Conservation (phyloP, 2,888 invertebrate species). For the Cataglyphis cursor region DNA sequence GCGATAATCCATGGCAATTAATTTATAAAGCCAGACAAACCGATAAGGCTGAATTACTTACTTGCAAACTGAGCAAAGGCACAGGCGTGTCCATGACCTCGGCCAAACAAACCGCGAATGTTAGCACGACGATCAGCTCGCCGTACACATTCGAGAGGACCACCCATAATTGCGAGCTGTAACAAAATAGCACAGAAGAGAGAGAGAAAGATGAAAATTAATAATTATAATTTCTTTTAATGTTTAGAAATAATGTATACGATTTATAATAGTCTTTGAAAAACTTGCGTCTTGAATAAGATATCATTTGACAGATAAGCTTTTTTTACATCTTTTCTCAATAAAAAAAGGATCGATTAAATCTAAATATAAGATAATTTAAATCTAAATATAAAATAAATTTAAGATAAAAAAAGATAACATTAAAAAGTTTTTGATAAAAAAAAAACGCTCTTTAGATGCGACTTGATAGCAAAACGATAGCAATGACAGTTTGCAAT, state of each 20-base stretch:
- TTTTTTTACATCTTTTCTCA: too few relatives aligned
- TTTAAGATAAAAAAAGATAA: neutral
- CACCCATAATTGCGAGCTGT: constrained; percentile 87
- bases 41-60: constrained; percentile 72
- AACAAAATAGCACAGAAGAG: constrained; percentile 58
- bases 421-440: neutral
- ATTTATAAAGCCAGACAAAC: neutral
- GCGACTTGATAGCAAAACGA: neutral
- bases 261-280: neutral
- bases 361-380: neutral
- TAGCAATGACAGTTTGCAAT: constrained; percentile 30
- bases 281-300: neutral
- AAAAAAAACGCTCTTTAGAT: neutral
- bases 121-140: constrained; percentile 87
- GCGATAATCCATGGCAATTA: constrained; percentile 8
- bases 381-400: neutral
- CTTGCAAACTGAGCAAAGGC: constrained; percentile 87
- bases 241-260: neutral
- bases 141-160: constrained; percentile 88
- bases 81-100: constrained; percentile 88
- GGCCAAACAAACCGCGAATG: constrained; percentile 87
- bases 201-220: neutral
- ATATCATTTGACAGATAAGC: neutral
- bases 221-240: neutral
- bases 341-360: neutral